Evolutionary conservation across 1,140 invertebrate species (phyloP).

Genomic region (Musca domestica): DNA sequence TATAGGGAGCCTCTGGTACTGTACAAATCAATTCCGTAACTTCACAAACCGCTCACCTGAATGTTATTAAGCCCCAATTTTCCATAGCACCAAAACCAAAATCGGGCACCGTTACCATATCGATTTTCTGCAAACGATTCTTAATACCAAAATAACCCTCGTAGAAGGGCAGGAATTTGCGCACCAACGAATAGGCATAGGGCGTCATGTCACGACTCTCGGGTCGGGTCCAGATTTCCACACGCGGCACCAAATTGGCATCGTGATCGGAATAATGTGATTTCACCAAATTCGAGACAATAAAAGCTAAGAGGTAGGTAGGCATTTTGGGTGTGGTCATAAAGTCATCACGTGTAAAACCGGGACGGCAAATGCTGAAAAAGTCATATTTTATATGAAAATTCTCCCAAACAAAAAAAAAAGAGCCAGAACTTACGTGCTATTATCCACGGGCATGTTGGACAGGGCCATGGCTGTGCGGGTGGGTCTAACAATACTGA

Average conservation of each 20-base stretch:
- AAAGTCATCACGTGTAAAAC: conserved; percentile 60
- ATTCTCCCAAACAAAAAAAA: too few relatives aligned
- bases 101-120: conserved; percentile 73
- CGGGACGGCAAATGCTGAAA: conserved; percentile 34
- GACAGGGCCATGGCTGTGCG: conserved; percentile 64
- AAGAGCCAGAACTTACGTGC: conserved; percentile 28
- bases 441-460: conserved; percentile 61
- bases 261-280: conserved; percentile 34
- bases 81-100: conserved; percentile 72
- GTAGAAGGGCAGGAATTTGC: conserved; percentile 57
- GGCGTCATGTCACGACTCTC: conserved; percentile 56
- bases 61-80: conserved; percentile 69
- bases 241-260: conserved; percentile 37
- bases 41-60: too few relatives aligned
- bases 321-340: conserved; percentile 69
- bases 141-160: conserved; percentile 57
- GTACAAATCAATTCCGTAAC: too few relatives aligned
- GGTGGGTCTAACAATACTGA: conserved; percentile 64
- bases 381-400: too few relatives aligned
- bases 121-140: conserved; percentile 63
- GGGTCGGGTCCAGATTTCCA: conserved; percentile 65
- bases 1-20: too few relatives aligned
- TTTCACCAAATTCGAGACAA: conserved; percentile 47
- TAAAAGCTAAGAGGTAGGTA: conserved; percentile 69
- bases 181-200: conserved; percentile 58